phyloP scores from a whole-genome alignment of 2,888 invertebrate species.

The Heterodera filipjevi region DNA sequence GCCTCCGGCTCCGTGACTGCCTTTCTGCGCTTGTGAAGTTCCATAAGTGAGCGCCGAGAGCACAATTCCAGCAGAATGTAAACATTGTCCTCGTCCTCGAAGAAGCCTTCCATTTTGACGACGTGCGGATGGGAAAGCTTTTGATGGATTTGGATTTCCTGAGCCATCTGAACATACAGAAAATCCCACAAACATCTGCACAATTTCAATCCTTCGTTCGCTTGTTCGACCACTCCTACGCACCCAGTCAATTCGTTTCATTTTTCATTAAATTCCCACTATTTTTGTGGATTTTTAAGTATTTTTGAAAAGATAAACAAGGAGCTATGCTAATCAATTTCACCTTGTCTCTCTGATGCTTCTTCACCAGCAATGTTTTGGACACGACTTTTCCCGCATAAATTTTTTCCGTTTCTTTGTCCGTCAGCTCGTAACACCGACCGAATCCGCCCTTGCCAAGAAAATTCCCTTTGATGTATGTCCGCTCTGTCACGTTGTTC shows the following conservation, averaged over 20 bases:
- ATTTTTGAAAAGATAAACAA: no score
- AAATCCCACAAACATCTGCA: no score
- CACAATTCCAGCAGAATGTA: constrained; percentile 95
- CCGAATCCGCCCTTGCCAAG: constrained; percentile 68
- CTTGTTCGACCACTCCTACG: no score
- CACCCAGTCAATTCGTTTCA: neutral
- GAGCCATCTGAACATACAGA: constrained; percentile 68
- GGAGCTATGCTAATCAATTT: neutral
- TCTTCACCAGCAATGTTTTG: constrained; percentile 86
- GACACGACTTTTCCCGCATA: constrained; percentile 96
- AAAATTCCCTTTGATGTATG: constrained; percentile 71
- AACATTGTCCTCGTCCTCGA: constrained; percentile 88
- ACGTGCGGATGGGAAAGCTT: constrained; percentile 85
- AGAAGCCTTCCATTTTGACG: constrained; percentile 90
- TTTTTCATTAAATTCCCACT: no score
- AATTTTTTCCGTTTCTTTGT: constrained; percentile 77
- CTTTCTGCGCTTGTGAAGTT: constrained; percentile 91
- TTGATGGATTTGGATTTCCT: constrained; percentile 91
- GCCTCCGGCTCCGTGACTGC: constrained; percentile 96
- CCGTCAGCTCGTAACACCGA: constrained; percentile 89
- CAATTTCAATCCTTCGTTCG: no score
- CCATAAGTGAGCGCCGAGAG: constrained; percentile 94
- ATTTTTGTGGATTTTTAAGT: no score
- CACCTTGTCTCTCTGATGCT: constrained; percentile 94
- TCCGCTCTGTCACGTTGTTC: constrained; percentile 27